These are phyloP conservation scores for Scomberomorus guttatus DNA, from an alignment of 2,797 vertebrate genomes.

Conservation along the genomic window DNA sequence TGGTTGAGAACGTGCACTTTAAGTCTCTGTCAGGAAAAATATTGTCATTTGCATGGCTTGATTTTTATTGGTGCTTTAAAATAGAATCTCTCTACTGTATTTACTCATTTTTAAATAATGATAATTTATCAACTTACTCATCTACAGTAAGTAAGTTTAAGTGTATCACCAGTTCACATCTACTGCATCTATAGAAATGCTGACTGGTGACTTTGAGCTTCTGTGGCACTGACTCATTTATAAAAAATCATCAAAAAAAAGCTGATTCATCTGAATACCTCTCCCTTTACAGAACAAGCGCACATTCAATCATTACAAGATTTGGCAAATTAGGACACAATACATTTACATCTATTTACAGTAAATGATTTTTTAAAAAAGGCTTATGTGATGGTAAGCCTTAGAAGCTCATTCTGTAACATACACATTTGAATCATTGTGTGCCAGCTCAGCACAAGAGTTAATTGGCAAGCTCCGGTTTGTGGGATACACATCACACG, in stretches of 20 bases:
- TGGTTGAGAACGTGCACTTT: no score
- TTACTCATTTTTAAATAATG: slow-evolving; percentile 3
- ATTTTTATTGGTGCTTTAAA: not conserved
- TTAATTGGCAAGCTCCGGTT: slow-evolving; percentile 61
- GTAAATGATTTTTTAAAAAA: slow-evolving; percentile 17
- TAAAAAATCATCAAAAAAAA: slow-evolving; percentile 47
- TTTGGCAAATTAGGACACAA: slow-evolving; percentile 44
- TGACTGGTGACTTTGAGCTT: slow-evolving; percentile 50
- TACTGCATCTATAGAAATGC: slow-evolving; percentile 11
- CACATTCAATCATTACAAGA: slow-evolving; percentile 50
- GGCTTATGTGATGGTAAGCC: slow-evolving; percentile 32
- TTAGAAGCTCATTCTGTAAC: slow-evolving; percentile 38
- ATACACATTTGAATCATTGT: slow-evolving; percentile 42
- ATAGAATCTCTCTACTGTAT: not conserved
- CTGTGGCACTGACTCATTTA: slow-evolving; percentile 58
- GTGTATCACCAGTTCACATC: slow-evolving; percentile 11
- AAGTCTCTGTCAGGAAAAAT: no score
- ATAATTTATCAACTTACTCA: slow-evolving; percentile 10
- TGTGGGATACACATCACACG: slow-evolving; percentile 60
- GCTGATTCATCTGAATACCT: slow-evolving; percentile 49
- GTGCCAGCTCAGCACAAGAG: slow-evolving; percentile 48
- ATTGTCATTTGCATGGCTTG: no score
- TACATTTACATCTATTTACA: slow-evolving; percentile 38
- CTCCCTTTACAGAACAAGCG: slow-evolving; percentile 2
- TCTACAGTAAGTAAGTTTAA: not conserved